Conservation (phyloP, 1,140 invertebrate species). For the Drosophila melanogaster region Release_6_plus_ISO1_MT NC_004354.4:19291501-19292000, state of each 20-base stretch:
- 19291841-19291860: conserved; percentile 44
- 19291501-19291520: not conserved
- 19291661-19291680: conserved; percentile 4
- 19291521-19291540: not conserved
- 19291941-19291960: conserved; percentile 17
- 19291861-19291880: conserved; percentile 33
- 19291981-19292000: not conserved
- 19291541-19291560: not conserved
- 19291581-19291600: not conserved
- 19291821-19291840: not conserved
- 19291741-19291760: conserved; percentile 47
- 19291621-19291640: conserved; percentile 5
- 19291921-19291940: conserved; percentile 46
- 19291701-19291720: conserved; percentile 2
- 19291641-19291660: not conserved
- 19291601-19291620: not conserved
- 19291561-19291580: not conserved
- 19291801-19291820: conserved; percentile 7
- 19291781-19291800: conserved; percentile 50
- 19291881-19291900: conserved; percentile 45
- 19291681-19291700: conserved; percentile 8
- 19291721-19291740: conserved; percentile 27
- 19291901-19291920: conserved; percentile 30
- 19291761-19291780: conserved; percentile 49
- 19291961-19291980: conserved; percentile 17